Conservation (phyloP, 30 jellyfish, hydroid and myxozoan species). For the Hydractinia echinata region DNA sequence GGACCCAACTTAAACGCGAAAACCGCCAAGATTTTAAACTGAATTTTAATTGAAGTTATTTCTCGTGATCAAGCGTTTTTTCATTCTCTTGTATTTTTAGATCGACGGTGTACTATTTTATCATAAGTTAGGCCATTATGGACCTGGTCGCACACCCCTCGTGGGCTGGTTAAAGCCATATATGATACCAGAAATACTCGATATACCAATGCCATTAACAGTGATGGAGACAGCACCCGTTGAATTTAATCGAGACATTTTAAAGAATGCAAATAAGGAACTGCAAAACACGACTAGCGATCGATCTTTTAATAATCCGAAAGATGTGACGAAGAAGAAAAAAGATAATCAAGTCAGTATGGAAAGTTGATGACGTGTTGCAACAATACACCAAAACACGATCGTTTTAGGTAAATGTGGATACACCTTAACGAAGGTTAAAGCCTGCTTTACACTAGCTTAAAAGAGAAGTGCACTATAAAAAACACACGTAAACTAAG, state of each 20-base stretch:
- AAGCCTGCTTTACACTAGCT: too few species aligned
- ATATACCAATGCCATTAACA: slow-evolving; percentile 47
- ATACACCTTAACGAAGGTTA: too few species aligned
- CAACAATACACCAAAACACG: too few species aligned
- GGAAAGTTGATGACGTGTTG: too few species aligned
- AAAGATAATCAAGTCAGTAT: too few species aligned
- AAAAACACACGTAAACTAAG: too few species aligned
- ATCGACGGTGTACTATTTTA: slow-evolving; percentile 90
- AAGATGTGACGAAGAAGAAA: neutral
- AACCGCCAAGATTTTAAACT: too few species aligned
- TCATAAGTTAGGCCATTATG: slow-evolving; percentile 67
- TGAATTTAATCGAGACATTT: slow-evolving; percentile 43
- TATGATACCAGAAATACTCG: slow-evolving; percentile 71
- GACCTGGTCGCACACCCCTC: slow-evolving; percentile 91
- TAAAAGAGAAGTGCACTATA: too few species aligned
- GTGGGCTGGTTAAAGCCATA: slow-evolving; percentile 94
- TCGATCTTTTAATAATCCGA: neutral
- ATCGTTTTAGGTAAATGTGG: too few species aligned
- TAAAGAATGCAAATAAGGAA: slow-evolving; percentile 46
- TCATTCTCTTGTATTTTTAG: slow-evolving; percentile 22
- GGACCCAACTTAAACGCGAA: too few species aligned
- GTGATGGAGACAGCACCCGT: slow-evolving; percentile 44
- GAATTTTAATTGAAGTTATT: too few species aligned
- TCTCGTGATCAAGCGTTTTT: too few species aligned
- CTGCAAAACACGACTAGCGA: slow-evolving; percentile 27